Evolutionary conservation across 2,888 invertebrate genomes (phyloP).

Genomic region (Yponomeuta malinellus): DNA sequence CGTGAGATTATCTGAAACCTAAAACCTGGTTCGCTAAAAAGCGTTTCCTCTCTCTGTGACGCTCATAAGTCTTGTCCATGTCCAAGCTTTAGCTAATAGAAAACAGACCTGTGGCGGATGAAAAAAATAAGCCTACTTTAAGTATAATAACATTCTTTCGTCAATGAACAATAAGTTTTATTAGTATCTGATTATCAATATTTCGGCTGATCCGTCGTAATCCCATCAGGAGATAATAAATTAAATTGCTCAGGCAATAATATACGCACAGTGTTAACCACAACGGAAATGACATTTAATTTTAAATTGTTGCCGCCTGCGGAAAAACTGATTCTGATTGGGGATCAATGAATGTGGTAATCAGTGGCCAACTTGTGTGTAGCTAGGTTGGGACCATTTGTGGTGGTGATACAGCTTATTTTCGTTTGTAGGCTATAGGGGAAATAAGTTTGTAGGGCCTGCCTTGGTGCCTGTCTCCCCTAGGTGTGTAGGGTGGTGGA

Average conservation of each 20-base stretch:
- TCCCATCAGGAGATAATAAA: slow-evolving; percentile 62
- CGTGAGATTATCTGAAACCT: too few relatives aligned
- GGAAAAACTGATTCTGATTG: slow-evolving; percentile 67
- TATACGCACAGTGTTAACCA: slow-evolving; percentile 65
- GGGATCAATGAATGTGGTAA: slow-evolving; percentile 21
- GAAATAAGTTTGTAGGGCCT: neutral
- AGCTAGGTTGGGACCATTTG: slow-evolving; percentile 21
- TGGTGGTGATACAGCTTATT: slow-evolving; percentile 21
- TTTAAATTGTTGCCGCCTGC: slow-evolving; percentile 60
- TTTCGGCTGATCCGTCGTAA: slow-evolving; percentile 38
- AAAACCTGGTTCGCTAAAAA: too few relatives aligned
- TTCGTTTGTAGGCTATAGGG: neutral
- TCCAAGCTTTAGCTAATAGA: too few relatives aligned
- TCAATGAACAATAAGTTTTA: slow-evolving; percentile 43
- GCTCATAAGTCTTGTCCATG: too few relatives aligned
- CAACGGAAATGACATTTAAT: slow-evolving; percentile 70
- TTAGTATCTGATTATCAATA: slow-evolving; percentile 60
- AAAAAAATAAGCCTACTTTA: too few relatives aligned
- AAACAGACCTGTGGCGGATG: too few relatives aligned
- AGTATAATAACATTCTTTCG: too few relatives aligned
- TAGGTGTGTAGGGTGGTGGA: neutral
- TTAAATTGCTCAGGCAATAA: slow-evolving; percentile 63
- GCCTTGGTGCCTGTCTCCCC: neutral
- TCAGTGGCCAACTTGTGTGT: slow-evolving; percentile 18
- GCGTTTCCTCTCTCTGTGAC: too few relatives aligned